phyloP scores from a whole-genome alignment of 30 jellyfish, hydroid and myxozoan genomes.

The Haliclystus octoradiatus region DNA sequence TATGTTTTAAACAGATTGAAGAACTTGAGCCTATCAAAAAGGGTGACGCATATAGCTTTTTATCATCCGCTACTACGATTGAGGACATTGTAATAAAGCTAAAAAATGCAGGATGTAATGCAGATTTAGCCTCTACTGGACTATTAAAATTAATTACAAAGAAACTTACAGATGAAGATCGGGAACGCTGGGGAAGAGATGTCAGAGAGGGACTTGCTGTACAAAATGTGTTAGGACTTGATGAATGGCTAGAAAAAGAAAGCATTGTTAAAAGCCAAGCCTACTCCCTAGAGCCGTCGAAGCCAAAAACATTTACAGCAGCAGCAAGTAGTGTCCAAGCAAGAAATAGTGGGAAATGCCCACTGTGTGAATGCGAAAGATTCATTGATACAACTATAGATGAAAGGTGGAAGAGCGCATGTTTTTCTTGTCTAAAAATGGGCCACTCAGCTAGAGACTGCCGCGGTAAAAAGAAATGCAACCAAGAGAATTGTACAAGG shows the following conservation, averaged over 20 bases:
- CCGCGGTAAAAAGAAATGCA: background rate
- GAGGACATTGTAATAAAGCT: background rate
- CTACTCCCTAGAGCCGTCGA: constrained; percentile 1
- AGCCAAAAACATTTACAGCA: background rate
- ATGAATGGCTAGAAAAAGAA: background rate
- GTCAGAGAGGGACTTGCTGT: background rate
- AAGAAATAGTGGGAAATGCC: too few relatives aligned
- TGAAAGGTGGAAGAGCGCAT: constrained; percentile 1
- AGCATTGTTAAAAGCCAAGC: constrained; percentile 1
- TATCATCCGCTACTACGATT: background rate
- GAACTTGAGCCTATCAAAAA: too few relatives aligned
- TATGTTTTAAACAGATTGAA: too few relatives aligned
- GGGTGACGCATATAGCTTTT: background rate
- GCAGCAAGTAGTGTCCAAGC: background rate
- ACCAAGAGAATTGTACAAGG: background rate
- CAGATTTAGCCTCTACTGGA: background rate
- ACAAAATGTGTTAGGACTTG: background rate
- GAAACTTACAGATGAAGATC: background rate
- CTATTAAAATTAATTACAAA: background rate
- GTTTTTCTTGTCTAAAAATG: background rate
- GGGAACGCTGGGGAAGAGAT: background rate
- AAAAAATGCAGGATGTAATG: background rate
- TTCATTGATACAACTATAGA: background rate
- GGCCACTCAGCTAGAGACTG: constrained; percentile 1
- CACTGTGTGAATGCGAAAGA: background rate